Base-by-base conservation (phyloP, 2,888 invertebrate species). In the Drosophila lacicola region DNA sequence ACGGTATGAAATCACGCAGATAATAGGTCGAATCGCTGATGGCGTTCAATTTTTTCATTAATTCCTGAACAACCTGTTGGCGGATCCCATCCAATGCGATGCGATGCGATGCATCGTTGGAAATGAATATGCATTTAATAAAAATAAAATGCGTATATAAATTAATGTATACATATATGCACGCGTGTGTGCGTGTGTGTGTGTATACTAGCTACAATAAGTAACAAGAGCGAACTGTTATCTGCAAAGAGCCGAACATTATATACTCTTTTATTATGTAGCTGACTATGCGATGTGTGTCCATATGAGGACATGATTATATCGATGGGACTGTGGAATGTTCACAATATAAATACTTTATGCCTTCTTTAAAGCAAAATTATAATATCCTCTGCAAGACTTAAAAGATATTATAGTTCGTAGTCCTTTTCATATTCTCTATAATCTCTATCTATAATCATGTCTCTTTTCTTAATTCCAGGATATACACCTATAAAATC, bases 1-100 rank as follows among this genome's bases (percentile, higher is more conserved):
- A 93, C 0, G 97, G 96, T 45, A 98, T 95, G 85, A 96, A 95
- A 65, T 96, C 94, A 37, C 96, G 94, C 83, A 97, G 94, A 90
- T 95, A 93, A 74, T 95, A 94, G 64, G 97, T 94, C 92, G 97
- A 96, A 82, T 95, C 94, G 74, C 95, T 95, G 39, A 97, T 92
- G 3, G 91, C 93, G 82, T 96, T 95, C 90, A 96, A 96, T 88
- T 93, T 93, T 81, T 94, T 93, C 89, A 98, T 96, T 90, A 95
- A 95, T 76, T 94, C 93, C 41, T 95, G 93, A 90, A 95, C 96
- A 82, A 96, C 95, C 95, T 96, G 90, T 70, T 72, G 70, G 62
- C 61, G 42, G 8, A 29, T 29, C 8, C 29, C 8, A 29, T 17
- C 17, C 17, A 33, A 45, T 56, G 46, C 25, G 45, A 36, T 42